Evolutionary conservation across 2,888 invertebrate genomes (phyloP).

Genomic region (Dioctria linearis): DNA sequence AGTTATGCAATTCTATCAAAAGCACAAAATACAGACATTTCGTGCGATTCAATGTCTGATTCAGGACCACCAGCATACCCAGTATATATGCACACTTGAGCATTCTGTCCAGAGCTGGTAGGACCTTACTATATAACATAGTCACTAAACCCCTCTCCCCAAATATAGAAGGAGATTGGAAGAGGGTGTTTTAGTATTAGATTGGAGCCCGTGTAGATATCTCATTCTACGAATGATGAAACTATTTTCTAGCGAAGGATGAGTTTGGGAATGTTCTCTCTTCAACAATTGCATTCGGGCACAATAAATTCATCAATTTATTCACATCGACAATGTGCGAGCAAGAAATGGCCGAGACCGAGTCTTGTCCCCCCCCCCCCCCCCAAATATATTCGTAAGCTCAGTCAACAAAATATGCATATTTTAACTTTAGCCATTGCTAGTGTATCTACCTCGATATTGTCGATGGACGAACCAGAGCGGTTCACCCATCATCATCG

Average conservation of each 20-base stretch:
- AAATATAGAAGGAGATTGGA: not conserved
- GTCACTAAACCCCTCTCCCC: not conserved
- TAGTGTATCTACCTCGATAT: not conserved
- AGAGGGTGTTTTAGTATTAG: not conserved
- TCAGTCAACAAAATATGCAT: conserved; percentile 43
- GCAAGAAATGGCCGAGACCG: conserved; percentile 40
- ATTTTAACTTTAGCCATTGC: conserved; percentile 21
- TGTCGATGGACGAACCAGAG: not conserved
- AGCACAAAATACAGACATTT: conserved; percentile 56
- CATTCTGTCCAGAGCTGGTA: not conserved
- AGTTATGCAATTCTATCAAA: conserved; percentile 57
- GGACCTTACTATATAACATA: not conserved
- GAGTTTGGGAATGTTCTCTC: not conserved
- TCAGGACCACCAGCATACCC: conserved; percentile 22
- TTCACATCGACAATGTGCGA: conserved; percentile 50
- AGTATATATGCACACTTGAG: conserved; percentile 21
- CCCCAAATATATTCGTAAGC: not conserved
- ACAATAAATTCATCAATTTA: conserved; percentile 56
- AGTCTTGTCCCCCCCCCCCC: not conserved
- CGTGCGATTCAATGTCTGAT: conserved; percentile 39
- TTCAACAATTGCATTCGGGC: conserved; percentile 47
- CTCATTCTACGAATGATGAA: conserved; percentile 8
- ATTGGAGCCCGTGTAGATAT: not conserved
- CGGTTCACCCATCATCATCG: conserved; percentile 6
- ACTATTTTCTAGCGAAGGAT: conserved; percentile 28